These are phyloP conservation scores for Drosophila quadrilineata DNA, from an alignment of 1,140 invertebrate species.

Conservation along the genomic window DNA sequence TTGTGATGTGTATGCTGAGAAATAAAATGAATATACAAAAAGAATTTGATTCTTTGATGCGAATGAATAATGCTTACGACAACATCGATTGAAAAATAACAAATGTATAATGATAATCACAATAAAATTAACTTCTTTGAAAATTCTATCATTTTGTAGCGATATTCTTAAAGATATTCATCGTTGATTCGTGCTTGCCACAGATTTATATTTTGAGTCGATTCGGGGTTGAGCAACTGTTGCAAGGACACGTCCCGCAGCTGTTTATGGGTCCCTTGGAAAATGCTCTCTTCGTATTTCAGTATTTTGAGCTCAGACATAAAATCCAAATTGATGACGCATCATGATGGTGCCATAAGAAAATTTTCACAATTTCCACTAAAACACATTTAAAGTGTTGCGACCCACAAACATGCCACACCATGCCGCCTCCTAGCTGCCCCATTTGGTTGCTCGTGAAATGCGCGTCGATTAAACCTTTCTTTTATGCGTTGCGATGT, in stretches of 20 bases:
- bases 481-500: conserved; percentile 65
- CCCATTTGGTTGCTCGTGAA: conserved; percentile 22
- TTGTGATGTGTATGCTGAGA: neutral
- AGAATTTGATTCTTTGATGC: too few species aligned
- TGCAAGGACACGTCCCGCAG: conserved; percentile 20
- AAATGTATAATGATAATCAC: too few species aligned
- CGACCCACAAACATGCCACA: neutral
- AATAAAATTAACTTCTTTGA: too few species aligned
- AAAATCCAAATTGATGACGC: conserved; percentile 63
- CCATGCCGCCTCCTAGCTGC: neutral
- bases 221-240: conserved; percentile 3
- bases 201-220: conserved; percentile 9
- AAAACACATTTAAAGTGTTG: conserved; percentile 62
- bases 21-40: conserved; percentile 15
- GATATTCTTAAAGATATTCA: neutral
- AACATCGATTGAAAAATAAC: too few species aligned
- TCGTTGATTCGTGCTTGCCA: neutral
- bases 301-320: conserved; percentile 14
- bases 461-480: conserved; percentile 72
- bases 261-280: conserved; percentile 24
- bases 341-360: conserved; percentile 50
- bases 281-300: conserved; percentile 15
- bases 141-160: too few species aligned
- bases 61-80: too few species aligned
- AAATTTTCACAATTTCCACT: conserved; percentile 61